Evolutionary conservation across 2,888 invertebrate species (phyloP).

Genomic region (Orchestes rusci): DNA sequence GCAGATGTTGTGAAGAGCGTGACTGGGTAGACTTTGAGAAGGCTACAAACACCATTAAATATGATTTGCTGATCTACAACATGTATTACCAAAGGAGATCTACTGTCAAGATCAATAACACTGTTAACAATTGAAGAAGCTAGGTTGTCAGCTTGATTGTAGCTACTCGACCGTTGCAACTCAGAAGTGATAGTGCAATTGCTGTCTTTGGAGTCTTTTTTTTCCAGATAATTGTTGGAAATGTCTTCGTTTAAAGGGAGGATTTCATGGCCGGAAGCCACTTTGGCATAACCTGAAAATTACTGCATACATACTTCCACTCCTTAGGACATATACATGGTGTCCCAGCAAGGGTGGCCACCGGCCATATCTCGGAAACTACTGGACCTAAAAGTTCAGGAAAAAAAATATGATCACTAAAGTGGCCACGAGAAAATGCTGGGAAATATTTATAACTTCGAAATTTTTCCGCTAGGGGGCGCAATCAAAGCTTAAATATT

Average conservation of each 20-base stretch:
- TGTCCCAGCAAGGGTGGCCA: no score
- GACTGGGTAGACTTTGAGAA: constrained; percentile 33
- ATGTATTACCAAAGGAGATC: no score
- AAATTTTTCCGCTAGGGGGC: no score
- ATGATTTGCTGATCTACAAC: no score
- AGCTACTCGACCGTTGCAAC: constrained; percentile 35
- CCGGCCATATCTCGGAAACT: no score
- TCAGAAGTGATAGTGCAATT: constrained; percentile 40
- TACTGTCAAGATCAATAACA: constrained; percentile 35
- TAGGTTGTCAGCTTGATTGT: constrained; percentile 37
- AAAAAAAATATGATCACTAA: no score
- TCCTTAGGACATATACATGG: no score
- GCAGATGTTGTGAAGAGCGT: constrained; percentile 36
- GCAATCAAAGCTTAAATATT: no score
- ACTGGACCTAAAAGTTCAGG: no score
- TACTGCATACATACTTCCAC: no score
- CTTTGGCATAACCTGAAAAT: constrained; percentile 31
- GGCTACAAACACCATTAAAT: constrained; percentile 11
- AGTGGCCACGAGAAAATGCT: no score
- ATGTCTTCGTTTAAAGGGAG: constrained; percentile 39
- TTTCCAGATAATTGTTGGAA: constrained; percentile 33
- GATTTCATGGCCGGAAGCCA: constrained; percentile 36
- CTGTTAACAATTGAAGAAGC: constrained; percentile 37
- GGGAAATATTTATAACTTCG: no score
- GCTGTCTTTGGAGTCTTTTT: constrained; percentile 42